Conservation (phyloP, 2,797 vertebrate genomes). For the Naso thynnoides region DNA sequence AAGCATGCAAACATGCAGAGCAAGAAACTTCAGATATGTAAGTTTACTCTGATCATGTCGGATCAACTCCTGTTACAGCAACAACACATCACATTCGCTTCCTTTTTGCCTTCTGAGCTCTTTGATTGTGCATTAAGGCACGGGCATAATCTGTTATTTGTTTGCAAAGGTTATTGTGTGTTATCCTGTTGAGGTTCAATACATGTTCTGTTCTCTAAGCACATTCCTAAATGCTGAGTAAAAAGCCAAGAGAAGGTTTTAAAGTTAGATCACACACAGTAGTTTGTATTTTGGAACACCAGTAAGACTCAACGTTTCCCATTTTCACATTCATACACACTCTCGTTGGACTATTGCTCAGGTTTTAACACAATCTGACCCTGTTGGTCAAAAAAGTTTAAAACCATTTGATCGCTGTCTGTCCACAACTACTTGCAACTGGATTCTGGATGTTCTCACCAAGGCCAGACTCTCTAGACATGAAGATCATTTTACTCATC, state of each 20-base stretch:
- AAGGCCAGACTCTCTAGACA: not conserved
- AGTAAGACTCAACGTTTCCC: not conserved
- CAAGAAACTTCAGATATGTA: not conserved
- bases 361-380: not conserved
- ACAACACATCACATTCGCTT: not conserved
- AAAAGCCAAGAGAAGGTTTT: not conserved
- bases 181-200: not conserved
- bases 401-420: not conserved
- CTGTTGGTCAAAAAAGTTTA: no score
- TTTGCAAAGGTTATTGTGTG: not conserved
- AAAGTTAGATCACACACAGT: not conserved
- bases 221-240: not conserved
- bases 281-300: not conserved
- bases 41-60: not conserved
- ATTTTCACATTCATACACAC: not conserved
- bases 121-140: not conserved
- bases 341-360: not conserved
- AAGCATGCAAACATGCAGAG: not conserved
- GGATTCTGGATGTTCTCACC: conserved; percentile 6
- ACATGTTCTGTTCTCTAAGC: not conserved
- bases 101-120: not conserved
- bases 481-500: conserved; percentile 8
- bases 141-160: not conserved
- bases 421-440: not conserved
- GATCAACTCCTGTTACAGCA: not conserved